A percentile compares a stretch with the other conserved stretches of the same genome.
These are phyloP conservation scores for Pygocentrus nattereri DNA, from an alignment of 2,797 vertebrate species.

Conservation along the genomic window DNA sequence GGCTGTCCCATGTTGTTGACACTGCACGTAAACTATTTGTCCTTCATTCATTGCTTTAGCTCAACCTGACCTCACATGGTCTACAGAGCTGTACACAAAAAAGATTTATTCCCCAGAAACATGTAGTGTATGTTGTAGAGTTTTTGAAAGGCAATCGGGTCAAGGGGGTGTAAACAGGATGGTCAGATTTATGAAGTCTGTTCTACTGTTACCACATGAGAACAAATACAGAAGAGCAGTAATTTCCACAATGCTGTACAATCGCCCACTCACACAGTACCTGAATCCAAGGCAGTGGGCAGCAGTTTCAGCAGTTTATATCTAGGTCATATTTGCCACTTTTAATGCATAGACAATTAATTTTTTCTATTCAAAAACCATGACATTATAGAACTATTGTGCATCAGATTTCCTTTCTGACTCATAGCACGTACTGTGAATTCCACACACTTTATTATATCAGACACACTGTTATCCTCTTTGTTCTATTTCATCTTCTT, in stretches of 20 bases:
- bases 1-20: no score
- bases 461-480: not conserved
- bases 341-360: not conserved
- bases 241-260: not conserved
- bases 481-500: not conserved
- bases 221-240: not conserved
- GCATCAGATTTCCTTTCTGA: not conserved
- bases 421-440: conserved; percentile 2
- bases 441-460: not conserved
- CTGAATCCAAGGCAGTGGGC: not conserved
- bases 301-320: conserved; percentile 7
- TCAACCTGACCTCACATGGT: no score
- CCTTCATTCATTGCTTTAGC: no score
- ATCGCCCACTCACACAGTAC: not conserved
- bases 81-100: no score
- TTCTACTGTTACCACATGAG: not conserved
- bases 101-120: no score
- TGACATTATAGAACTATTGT: not conserved
- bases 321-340: not conserved
- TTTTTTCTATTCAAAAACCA: not conserved
- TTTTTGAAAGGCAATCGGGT: no score
- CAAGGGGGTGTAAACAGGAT: no score
- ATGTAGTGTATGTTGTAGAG: no score
- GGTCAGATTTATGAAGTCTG: no score
- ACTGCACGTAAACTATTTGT: no score